Base-by-base conservation (phyloP, 2,113 vertebrate species). In the Carettochelys insculpta region DNA sequence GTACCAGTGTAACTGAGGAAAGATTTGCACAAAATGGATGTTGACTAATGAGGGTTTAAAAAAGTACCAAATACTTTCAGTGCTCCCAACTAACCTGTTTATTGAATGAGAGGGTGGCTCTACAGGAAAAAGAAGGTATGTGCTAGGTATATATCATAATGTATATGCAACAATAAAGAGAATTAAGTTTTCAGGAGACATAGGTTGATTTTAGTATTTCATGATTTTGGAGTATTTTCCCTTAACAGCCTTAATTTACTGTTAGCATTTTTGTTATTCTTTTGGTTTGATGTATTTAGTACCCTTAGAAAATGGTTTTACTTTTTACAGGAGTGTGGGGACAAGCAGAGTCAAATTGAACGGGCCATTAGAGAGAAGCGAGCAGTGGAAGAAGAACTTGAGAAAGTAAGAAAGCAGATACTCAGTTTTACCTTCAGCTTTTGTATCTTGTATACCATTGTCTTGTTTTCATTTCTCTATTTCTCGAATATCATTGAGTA, bases 311-410 rank as follows among this genome's bases (percentile, higher is more conserved):
- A 92, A 81, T 65, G 0, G 7, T 31, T 89, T 93, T 50, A 83
- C 17, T 83, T 31, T 92, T 83, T 94, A 86, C 51, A 99, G 99
- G 98, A 99, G 94, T 99, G 98, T 97, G 98, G 97, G 77, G 98
- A 99, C 96, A 99, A 99, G 95, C 98, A 98, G 92, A 92, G 91
- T 75, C 99, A 98, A 97, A 97, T 99, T 71, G 98, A 99, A 92
- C 98, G 98, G 94, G 97, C 96, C 58, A 94, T 98, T 88, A 98
- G 98, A 92, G 99, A 99, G 95, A 99, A 98, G 94, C 98, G 97
- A 95, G 98, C 98, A 27, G 97, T 99, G 79, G 99, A 99, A 97
- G 98, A 99, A 95, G 99, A 99, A 93, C 98, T 99, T 41, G 98
- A 98, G 94, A 99, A 98, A 98, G 99, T 99, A 97, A 97, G 81